Percentiles rank a stretch among this genome's conserved stretches.
phyloP scores from a whole-genome alignment of 2,113 vertebrate species.

The Halichoerus grypus region DNA sequence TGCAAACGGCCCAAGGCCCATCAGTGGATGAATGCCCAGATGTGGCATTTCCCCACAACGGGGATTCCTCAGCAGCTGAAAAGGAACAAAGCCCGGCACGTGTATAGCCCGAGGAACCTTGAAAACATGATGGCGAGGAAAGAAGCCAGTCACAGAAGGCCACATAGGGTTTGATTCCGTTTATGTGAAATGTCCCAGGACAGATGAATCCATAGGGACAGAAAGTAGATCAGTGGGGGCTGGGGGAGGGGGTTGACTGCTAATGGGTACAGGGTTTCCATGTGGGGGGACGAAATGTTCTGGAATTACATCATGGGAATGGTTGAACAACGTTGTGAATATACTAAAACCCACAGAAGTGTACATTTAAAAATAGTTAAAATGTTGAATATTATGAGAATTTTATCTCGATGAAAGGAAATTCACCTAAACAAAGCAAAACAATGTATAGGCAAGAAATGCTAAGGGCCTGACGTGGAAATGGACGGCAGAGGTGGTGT shows the following conservation, averaged over 20 bases:
- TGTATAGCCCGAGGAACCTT: background rate
- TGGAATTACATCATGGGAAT: background rate
- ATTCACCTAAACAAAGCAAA: background rate
- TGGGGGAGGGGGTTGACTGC: too few species aligned
- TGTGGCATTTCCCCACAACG: rapidly evolving
- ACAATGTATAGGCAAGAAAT: background rate
- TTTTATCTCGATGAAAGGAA: background rate
- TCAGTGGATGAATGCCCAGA: rapidly evolving
- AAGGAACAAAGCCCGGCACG: too few species aligned
- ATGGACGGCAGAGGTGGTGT: background rate
- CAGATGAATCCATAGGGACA: background rate
- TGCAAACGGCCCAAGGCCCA: background rate
- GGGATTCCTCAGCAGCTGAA: background rate
- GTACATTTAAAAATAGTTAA: background rate
- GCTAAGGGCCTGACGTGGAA: background rate
- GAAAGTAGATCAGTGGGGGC: background rate
- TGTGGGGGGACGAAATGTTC: background rate
- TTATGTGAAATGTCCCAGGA: too few species aligned
- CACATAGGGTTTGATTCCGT: rapidly evolving
- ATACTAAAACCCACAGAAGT: background rate
- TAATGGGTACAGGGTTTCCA: background rate
- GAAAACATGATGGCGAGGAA: background rate
- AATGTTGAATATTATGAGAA: background rate
- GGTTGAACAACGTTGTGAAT: background rate
- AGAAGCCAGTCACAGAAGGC: background rate